Evolutionary conservation across 2,113 vertebrate species (phyloP).

Genomic region (Guaruba guarouba): DNA sequence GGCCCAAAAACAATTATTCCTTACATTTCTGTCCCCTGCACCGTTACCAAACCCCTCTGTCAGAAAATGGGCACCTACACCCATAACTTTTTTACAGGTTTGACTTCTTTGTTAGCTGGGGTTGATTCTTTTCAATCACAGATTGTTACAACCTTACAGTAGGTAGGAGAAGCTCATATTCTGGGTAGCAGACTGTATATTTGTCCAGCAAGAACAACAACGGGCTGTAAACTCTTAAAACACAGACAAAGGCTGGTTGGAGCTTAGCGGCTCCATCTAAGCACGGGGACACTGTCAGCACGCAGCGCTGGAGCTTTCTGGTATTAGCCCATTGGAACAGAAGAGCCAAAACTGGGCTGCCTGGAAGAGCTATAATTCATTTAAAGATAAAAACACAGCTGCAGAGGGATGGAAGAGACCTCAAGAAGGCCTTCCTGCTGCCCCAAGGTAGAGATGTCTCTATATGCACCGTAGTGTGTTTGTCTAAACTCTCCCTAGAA

Average conservation of each 20-base stretch:
- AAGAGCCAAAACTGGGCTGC: not conserved
- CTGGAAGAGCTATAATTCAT: not conserved
- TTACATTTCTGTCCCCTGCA: slow-evolving; percentile 55
- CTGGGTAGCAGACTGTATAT: not conserved
- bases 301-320: not conserved
- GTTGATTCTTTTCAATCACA: not conserved
- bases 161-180: slow-evolving; percentile 27
- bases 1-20: slow-evolving; percentile 70
- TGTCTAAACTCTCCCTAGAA: not conserved
- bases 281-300: fast-evolving
- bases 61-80: slow-evolving; percentile 42
- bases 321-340: fast-evolving
- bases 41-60: slow-evolving; percentile 35
- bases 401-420: not conserved
- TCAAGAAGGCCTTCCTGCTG: not conserved
- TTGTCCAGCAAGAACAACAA: slow-evolving; percentile 13
- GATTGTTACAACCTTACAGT: slow-evolving; percentile 3
- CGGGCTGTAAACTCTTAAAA: not conserved
- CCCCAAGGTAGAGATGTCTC: not conserved
- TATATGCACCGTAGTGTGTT: fast-evolving
- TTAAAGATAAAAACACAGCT: not conserved
- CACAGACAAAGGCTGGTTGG: not conserved
- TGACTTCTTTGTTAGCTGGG: slow-evolving; percentile 7
- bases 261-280: not conserved
- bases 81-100: slow-evolving; percentile 38